These are phyloP conservation scores for Salmo trutta DNA, from an alignment of 2,797 vertebrate species.

Conservation along the genomic window DNA sequence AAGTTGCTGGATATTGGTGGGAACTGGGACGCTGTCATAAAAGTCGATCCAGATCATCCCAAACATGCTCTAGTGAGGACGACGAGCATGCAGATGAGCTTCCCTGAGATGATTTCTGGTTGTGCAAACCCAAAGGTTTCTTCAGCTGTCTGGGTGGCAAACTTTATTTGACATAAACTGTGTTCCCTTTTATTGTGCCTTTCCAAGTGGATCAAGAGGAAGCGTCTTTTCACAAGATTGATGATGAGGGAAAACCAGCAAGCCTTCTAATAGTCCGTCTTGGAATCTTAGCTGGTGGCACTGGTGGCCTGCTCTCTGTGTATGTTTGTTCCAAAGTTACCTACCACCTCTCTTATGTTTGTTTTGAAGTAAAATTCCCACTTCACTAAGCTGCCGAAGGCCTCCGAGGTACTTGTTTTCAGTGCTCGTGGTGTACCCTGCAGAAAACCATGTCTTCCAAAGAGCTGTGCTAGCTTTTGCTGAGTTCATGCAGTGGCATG, in stretches of 20 bases:
- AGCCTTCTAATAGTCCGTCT: not conserved
- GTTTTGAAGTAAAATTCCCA: not conserved
- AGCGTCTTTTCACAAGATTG: not conserved
- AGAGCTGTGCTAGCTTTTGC: constrained; percentile 71
- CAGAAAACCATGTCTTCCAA: constrained; percentile 70
- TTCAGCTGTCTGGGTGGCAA: too few relatives aligned
- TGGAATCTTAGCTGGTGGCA: constrained; percentile 34
- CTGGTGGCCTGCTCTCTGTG: constrained; percentile 49
- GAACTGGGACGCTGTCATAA: too few relatives aligned
- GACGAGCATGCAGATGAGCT: too few relatives aligned
- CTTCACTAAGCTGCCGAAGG: constrained; percentile 16
- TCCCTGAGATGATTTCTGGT: too few relatives aligned
- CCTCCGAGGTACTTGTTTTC: constrained; percentile 22
- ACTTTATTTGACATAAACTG: not conserved
- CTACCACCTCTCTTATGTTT: not conserved
- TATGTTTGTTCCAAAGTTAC: constrained; percentile 45
- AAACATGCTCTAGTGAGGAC: too few relatives aligned
- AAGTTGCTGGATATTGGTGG: too few relatives aligned
- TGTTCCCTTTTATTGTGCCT: not conserved
- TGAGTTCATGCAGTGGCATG: constrained; percentile 74
- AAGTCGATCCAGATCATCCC: too few relatives aligned
- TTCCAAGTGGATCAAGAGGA: not conserved
- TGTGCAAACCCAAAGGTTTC: too few relatives aligned
- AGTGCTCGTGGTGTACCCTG: constrained; percentile 80
- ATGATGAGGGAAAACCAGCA: not conserved